Base-by-base conservation (phyloP, 2,113 vertebrate species). In the Andinoacara biseriatus region DNA sequence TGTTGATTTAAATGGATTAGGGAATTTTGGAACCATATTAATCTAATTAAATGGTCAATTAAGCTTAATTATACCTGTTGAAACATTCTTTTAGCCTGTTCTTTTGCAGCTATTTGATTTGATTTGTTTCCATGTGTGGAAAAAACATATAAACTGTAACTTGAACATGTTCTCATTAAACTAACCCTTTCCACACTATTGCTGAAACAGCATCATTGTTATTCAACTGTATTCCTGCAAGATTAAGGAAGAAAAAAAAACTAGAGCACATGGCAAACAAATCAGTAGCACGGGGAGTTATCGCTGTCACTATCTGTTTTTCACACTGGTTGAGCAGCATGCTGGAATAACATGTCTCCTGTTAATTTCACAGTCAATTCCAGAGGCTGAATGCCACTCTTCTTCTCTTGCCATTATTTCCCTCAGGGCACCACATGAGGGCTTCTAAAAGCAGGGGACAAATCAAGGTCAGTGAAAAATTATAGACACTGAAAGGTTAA, bases 391-490 rank as follows among this genome's bases (percentile, higher is more conserved):
- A 54, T 74, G 59, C 59, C 10, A 31, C 62, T 72, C 83, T 83
- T 65, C 76, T 43, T 85, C 87, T 86, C 87, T 84, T 69, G 33
- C 60, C 76, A 38, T 90, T 82, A 87, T 88, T 88, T 93, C 83
- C 91, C 91, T 74, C 33, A 72, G 87, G 87, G 90, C 72, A 20
- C 52, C 14, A 82, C 81, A 81, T 3, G 33, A 82, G 60, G 58
- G 60, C 26, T 83, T 77, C 63, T 88, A 87, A 83, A 82, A 90
- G 74, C 80, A 59, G 43, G 80, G 86, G 82, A 83, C 83, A 92
- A 93, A 90, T 87, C 59, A 93, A 94, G 90, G 93, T 95, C 93
- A 93, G 59, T 56, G 58, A 80, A 75, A 86, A 78, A 89, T 78
- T 58, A 58, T 40, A 80, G 22, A 78, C 33, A 63, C 69, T 60